Evolutionary conservation across 2,797 vertebrate genomes (phyloP).

Genomic region (Phataginus tricuspis): DNA sequence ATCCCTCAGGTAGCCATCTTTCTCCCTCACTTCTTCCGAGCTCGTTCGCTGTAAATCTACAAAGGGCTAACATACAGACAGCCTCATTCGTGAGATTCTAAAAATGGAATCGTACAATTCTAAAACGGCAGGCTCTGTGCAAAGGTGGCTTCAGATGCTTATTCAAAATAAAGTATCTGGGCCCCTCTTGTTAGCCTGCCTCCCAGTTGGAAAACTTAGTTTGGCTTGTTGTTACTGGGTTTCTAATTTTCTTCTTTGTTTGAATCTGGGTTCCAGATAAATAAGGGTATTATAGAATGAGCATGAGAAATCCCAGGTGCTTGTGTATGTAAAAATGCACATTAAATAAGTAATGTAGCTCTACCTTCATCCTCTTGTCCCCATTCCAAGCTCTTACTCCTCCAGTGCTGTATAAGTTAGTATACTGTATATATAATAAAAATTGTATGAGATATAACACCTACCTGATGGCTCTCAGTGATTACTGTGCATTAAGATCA

Average conservation of each 20-base stretch:
- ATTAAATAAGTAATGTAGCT: neutral
- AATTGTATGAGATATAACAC: neutral
- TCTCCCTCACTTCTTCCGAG: neutral
- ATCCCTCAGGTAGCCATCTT: neutral
- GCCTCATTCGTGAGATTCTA: neutral
- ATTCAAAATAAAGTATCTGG: neutral
- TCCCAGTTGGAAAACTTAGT: neutral
- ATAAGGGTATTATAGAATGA: neutral
- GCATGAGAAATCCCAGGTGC: neutral
- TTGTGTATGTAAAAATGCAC: neutral
- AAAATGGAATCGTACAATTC: neutral
- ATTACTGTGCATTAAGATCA: neutral
- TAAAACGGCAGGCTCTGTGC: neutral
- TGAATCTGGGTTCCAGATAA: neutral
- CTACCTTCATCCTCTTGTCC: neutral
- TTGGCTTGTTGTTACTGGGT: neutral
- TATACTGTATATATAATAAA: too few species aligned
- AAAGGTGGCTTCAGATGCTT: neutral
- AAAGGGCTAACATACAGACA: neutral
- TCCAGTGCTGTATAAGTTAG: neutral
- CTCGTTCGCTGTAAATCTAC: neutral
- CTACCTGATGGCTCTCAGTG: neutral
- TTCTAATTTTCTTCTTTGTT: neutral
- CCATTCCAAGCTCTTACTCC: neutral
- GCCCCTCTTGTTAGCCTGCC: neutral